Base-by-base conservation (phyloP, 1,140 invertebrate species). In the Sinella curviseta region DNA sequence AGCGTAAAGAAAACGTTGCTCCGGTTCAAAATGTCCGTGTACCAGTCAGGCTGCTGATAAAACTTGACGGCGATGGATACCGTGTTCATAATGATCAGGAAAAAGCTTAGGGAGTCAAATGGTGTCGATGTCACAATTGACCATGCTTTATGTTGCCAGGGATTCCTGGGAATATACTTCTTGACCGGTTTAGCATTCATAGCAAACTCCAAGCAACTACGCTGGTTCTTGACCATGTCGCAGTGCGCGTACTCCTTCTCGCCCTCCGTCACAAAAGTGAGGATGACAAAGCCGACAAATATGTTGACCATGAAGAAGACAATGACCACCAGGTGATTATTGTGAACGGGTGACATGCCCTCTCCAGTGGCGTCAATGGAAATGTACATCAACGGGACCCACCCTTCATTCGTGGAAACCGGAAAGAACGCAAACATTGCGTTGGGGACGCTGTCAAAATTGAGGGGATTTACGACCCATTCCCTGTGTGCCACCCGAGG, bases 231-330 rank as follows among this genome's bases (percentile, higher is more conserved):
- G 87, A 99, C 97, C 80, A 99, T 89, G 87, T 99, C 98, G 90
- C 97, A 99, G 87, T 99, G 98, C 88, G 99, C 99, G 87, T 99
- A 99, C 88, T 99, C 98, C 88, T 99, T 97, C 90, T 99, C 98
- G 87, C 98, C 98, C 89, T 99, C 97, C 86, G 97, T 98, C 89
- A 99, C 94, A 87, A 97, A 97, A 85, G 98, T 99, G n/a, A n/a
- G n/a, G n/a, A n/a, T n/a, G n/a, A n/a, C n/a, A n/a, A n/a, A n/a
- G n/a, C n/a, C n/a, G n/a, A n/a, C n/a, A n/a, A n/a, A n/a, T n/a
- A n/a, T n/a, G n/a, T n/a, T n/a, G n/a, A n/a, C n/a, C n/a, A n/a
- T n/a, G n/a, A n/a, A n/a, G n/a, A n/a, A n/a, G n/a, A n/a, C n/a
- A n/a, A n/a, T n/a, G n/a, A n/a, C n/a, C 86, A 99, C 99, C 86